Evolutionary conservation across 2,888 invertebrate genomes (phyloP), one percentile per base, ranked within the genome.

Genomic region (Therioaphis trifolii): DNA sequence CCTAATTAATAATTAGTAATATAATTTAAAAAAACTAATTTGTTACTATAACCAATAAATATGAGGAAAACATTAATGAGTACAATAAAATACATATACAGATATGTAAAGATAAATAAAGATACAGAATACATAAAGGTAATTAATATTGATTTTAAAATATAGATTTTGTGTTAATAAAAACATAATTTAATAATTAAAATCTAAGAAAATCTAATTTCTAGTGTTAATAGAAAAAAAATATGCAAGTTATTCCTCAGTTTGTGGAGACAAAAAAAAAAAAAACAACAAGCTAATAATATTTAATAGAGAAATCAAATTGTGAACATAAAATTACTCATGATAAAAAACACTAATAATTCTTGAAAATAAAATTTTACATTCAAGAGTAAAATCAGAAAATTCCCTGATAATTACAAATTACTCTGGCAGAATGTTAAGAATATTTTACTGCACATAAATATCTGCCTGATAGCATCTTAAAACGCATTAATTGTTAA

Each of bases 211-310:
- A 66, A 79, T 40, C 40, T 79, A 79, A 78, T 78, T 68, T 24
- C 52, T 78, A 79, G 68, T 79, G 78, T 79, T 79, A 79, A 78
- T 78, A 40, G 3, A 74, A 74, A 74, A n/a, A 77, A 66, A 63
- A 21, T 77, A 55, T 27, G 40, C 40, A 55, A 69, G 55, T 79
- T 55, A 55, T 40, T 68, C 24, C 5, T 78, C 40, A 15, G 66
- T 52, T 46, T 78, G 7, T 68, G 35, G 68, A 52, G 52, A 68
- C 18, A 78, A 55, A 12, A 52, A 52, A 35, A 35, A 35, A 74
- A 43, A 52, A 72, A 49, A 29, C 29, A 52, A 52, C 29, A 77
- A 35, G 21, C 4, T 69, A 69, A 55, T 79, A 43, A 24, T 69
- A 68, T 11, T 55, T 68, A 11, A 52, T 21, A 79, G 18, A 69